Evolutionary conservation across 2,888 invertebrate genomes (phyloP), one percentile per base, ranked within the genome.

Genomic region (Thelaira solivaga): DNA sequence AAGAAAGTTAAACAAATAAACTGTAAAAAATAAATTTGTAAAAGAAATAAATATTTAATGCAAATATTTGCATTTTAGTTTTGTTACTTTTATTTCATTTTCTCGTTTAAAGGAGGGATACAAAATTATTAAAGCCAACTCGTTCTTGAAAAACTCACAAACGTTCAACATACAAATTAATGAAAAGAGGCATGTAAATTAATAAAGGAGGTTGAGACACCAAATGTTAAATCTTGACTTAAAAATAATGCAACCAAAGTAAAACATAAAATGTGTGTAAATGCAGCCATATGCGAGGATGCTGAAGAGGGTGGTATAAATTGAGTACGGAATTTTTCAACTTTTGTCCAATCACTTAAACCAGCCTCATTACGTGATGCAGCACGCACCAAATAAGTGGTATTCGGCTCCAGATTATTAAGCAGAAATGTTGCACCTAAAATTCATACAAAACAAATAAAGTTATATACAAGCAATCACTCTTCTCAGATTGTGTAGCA

Each of bases 361-460:
- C 92, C 92, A 8, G 91, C 92, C 18, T 88, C 85, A 83, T 92
- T 92, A 65, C 88, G 89, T 2, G 91, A 90, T 29, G 92, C 91
- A 1, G 90, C 92, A 59, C 90, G 86, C 75, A 92, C 88, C 71
- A 90, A 88, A 82, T 92, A 92, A 31, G 88, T 89, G 2, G 91
- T 91, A 80, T 90, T 89, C 26, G 89, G 87, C 20, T 88, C 85
- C 43, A 92, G 85, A 59, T 90, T 87, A 13, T 86, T 87, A 43
- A 92, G 84, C 4, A 89, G 85, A 83, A 91, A 91, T 61, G 89
- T 90, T 71, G 89, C 90, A 69, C 90, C 91, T 91, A 84, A 36
- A 79, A 71, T n/a, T n/a, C n/a, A n/a, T 53, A 31, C 13, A 57
- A 43, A 51, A 16, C 18, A 51, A 8, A 22, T 41, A 26, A 22